Base-by-base conservation (phyloP, 2,113 vertebrate genomes). In the Kryptolebias marmoratus region DNA sequence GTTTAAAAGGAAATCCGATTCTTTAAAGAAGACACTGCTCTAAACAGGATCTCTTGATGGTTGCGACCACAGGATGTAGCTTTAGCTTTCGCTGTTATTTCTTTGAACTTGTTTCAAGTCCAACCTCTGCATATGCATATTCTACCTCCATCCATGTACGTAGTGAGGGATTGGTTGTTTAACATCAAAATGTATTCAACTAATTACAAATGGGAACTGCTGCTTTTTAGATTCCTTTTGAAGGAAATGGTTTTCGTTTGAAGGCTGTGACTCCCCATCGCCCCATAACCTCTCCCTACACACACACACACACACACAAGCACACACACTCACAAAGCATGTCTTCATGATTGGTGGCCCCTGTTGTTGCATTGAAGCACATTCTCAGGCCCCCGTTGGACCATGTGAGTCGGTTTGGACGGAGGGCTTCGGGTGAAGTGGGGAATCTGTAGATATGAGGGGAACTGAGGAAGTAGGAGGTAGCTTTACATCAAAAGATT, bases 401-500 rank as follows among this genome's bases (percentile, higher is more conserved):
- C 73, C 66, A 70, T 73, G 75, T 82, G 86, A 80, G 71, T 62
- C 73, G 53, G 49, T 42, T 58, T 64, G 74, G 55, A 28, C 5
- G 22, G 62, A 62, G 27, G 65, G 28, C 16, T 55, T 49, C 2
- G 32, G 74, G 56, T 83, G 83, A 75, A 84, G 72, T 86, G 79
- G 73, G 22, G 68, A 69, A 80, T 82, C 58, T 27, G 80, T 61
- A 79, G 68, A 75, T 86, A 83, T 82, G 57, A 76, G 79, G 56
- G 56, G 66, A 74, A 80, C 42, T 1, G 57, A 65, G 80, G 66
- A 78, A 68, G 79, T 81, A 73, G 69, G 73, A 74, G 80, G 73
- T 7, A 36, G 32, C 71, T 84, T 89, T 78, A 91, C 91, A 93
- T 92, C 89, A 93, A 91, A 91, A 91, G 89, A 88, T 85, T 52